Evolutionary conservation across 2,797 vertebrate species (phyloP), one percentile per base, ranked within the genome.

Genomic region (Florisuga fusca): DNA sequence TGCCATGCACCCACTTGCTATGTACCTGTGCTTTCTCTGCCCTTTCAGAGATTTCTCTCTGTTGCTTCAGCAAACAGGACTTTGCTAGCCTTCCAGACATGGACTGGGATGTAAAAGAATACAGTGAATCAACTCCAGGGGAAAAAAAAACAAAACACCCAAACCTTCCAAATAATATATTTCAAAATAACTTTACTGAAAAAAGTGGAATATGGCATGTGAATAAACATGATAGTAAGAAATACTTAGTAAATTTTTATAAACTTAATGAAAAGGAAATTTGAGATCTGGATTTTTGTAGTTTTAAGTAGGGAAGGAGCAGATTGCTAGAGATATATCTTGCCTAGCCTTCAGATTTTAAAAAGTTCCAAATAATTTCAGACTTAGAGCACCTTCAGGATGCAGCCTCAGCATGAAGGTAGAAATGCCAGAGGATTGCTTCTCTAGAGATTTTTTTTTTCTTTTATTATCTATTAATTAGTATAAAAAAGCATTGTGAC

Each of bases 71-170:
- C 33, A 73, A 63, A 43, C 5, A 41, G 43, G 26, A 53, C 26
- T 66, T 66, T 48, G 15, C 19, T 67, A 36, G 19, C 43, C 36
- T 89, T 78, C 51, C 25, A 72, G 54, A n/a, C 3, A 3, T 50
- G 54, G 68, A 46, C 20, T 16, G 50, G 9, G 9, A 81, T 22
- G 29, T 81, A 41, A 63, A 84, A 25, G 8, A 71, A 88, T 67
- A 68, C 36, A 67, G 80, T 27, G 21, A 86, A 74, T 57, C 3
- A 66, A 26, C 62, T 54, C 45, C 20, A 69, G 54, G 19, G 23
- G 58, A 87, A 82, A 73, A 71, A 38, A 48, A 0, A 0, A 46
- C 0, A 0, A n/a, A n/a, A n/a, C n/a, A n/a, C n/a, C n/a, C 3
- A 66, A 67, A 9, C 27, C 1, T 6, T 75, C 68, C 48, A 72